Conservation (phyloP, 2,113 vertebrate genomes). For the Ranitomeya imitator region DNA sequence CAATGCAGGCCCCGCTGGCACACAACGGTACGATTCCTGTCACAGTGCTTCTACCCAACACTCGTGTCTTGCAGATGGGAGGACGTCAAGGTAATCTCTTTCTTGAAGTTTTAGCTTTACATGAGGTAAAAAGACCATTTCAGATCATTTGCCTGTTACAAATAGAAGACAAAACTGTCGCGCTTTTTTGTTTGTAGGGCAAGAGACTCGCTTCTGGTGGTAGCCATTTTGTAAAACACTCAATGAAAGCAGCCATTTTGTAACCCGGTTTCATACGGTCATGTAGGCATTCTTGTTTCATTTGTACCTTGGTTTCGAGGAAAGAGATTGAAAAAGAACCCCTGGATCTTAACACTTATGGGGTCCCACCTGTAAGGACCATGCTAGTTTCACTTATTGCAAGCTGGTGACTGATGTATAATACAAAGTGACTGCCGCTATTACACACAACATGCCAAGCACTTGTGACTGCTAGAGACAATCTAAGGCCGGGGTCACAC, state of each 20-base stretch:
- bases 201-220: not conserved
- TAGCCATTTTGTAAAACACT: not conserved
- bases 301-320: not conserved
- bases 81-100: not conserved
- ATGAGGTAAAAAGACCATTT: constrained; percentile 15
- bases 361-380: no score
- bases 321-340: not conserved
- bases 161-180: not conserved
- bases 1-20: constrained; percentile 37
- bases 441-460: not conserved
- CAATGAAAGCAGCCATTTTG: constrained; percentile 1
- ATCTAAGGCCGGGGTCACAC: no score
- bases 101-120: not conserved
- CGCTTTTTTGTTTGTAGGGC: not conserved
- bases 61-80: not conserved
- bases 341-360: not conserved
- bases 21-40: not conserved
- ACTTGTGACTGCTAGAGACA: not conserved
- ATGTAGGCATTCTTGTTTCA: not conserved
- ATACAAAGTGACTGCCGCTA: not conserved
- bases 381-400: no score
- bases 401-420: no score
- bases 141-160: not conserved
- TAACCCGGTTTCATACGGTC: not conserved
- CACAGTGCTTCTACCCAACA: not conserved